Conservation (phyloP, 2,797 vertebrate species). For the Pangasius krempfi region DNA sequence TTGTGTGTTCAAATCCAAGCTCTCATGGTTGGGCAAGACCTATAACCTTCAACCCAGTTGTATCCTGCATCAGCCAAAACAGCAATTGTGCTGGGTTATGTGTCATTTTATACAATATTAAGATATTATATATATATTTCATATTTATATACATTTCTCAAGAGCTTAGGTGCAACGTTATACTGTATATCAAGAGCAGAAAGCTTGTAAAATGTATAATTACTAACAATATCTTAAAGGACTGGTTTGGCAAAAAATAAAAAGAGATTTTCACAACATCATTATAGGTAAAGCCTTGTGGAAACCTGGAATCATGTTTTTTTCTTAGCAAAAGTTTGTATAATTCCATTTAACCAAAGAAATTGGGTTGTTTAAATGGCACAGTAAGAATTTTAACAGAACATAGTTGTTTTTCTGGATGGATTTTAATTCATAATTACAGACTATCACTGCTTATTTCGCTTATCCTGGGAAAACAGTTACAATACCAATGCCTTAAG, state of each 20-base stretch:
- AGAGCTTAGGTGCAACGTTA: background rate
- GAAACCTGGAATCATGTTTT: background rate
- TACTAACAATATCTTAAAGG: background rate
- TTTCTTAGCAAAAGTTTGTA: background rate
- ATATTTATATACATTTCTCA: background rate
- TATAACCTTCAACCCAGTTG: too few relatives aligned
- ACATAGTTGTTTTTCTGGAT: background rate
- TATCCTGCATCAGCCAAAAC: too few relatives aligned
- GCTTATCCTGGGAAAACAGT: background rate
- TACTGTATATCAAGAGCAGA: background rate
- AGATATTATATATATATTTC: background rate
- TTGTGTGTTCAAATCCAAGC: too few relatives aligned
- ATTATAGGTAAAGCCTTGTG: background rate
- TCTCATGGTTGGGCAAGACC: too few relatives aligned
- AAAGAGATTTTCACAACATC: background rate
- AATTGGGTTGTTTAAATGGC: background rate
- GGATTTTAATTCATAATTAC: background rate
- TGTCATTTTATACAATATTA: too few relatives aligned
- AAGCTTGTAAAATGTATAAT: background rate
- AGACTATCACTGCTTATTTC: background rate
- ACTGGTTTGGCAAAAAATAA: background rate
- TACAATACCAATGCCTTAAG: background rate
- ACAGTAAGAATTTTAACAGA: background rate
- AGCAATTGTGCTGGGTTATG: too few relatives aligned
- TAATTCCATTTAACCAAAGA: too few relatives aligned